phyloP scores from a whole-genome alignment of 2,113 vertebrate genomes.

The Isurus oxyrinchus region DNA sequence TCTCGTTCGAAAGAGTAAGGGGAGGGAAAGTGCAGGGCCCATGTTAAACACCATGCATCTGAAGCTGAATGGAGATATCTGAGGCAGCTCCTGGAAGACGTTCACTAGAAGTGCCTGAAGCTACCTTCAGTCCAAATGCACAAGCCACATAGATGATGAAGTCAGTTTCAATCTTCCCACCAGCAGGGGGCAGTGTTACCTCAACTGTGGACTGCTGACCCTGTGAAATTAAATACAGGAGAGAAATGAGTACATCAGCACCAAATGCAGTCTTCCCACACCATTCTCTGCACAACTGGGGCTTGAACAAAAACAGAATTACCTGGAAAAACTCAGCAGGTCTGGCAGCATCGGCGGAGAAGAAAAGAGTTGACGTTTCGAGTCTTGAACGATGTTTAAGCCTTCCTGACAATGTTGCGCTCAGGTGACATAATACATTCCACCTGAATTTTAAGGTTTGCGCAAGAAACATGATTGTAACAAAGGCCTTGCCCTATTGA shows the following conservation, averaged over 20 bases:
- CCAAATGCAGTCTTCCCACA: neutral
- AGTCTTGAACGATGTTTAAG: neutral
- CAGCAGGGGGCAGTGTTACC: constrained; percentile 56
- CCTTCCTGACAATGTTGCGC: neutral
- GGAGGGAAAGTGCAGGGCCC: neutral
- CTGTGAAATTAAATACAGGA: constrained; percentile 37
- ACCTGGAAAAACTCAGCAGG: too few species aligned
- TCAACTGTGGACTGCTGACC: constrained; percentile 43
- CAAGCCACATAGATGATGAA: constrained; percentile 46
- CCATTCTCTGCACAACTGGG: neutral
- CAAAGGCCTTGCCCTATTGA: neutral
- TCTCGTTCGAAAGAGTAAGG: neutral
- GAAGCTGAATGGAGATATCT: neutral
- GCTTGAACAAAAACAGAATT: too few species aligned
- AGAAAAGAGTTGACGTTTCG: too few species aligned
- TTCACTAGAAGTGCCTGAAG: neutral
- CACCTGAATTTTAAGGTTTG: neutral
- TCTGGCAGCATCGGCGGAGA: too few species aligned
- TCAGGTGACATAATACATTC: neutral
- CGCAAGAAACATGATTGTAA: neutral
- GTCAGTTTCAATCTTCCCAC: constrained; percentile 43
- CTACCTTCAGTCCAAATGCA: constrained; percentile 47
- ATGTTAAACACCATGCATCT: neutral
- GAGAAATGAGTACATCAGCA: neutral
- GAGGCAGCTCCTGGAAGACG: neutral